These are phyloP conservation scores for Aphelocoma californica DNA, from an alignment of 2,797 vertebrate species.

Conservation along the genomic window DNA sequence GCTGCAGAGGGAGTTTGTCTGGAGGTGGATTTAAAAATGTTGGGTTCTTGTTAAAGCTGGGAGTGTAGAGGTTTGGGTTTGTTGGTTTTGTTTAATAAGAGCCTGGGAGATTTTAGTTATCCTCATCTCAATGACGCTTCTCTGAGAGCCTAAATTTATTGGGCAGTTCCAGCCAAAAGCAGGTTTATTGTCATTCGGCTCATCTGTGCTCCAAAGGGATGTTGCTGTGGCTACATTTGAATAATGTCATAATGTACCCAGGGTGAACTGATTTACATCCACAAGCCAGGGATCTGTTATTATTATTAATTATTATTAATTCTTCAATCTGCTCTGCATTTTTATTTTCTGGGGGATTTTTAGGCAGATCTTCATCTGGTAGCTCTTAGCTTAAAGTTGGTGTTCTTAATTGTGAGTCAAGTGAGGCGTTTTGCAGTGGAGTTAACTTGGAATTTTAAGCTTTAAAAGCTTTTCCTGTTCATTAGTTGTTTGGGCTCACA, in stretches of 20 bases:
- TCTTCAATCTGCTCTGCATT: constrained; percentile 1
- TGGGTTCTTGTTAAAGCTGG: not conserved
- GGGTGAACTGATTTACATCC: not conserved
- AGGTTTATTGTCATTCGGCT: not conserved
- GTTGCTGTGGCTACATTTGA: not conserved
- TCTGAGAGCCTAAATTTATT: not conserved
- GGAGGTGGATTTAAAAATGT: constrained; percentile 20
- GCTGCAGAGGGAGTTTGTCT: not conserved
- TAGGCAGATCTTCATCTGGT: not conserved
- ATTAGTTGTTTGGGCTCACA: not conserved
- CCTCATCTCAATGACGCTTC: not conserved
- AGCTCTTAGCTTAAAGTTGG: not conserved
- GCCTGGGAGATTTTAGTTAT: not conserved
- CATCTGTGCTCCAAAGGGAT: not conserved
- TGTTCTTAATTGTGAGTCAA: not conserved
- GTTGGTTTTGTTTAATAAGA: not conserved
- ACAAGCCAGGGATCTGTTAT: not conserved
- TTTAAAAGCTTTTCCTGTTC: not conserved
- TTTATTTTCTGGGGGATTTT: not conserved
- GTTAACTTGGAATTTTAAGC: not conserved
- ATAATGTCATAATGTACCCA: not conserved
- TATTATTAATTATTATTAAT: not conserved
- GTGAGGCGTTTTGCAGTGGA: not conserved
- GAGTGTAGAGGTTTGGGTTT: not conserved
- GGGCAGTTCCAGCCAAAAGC: not conserved